Evolutionary conservation across 2,888 invertebrate genomes (phyloP).

Genomic region (Callosobruchus maculatus): DNA sequence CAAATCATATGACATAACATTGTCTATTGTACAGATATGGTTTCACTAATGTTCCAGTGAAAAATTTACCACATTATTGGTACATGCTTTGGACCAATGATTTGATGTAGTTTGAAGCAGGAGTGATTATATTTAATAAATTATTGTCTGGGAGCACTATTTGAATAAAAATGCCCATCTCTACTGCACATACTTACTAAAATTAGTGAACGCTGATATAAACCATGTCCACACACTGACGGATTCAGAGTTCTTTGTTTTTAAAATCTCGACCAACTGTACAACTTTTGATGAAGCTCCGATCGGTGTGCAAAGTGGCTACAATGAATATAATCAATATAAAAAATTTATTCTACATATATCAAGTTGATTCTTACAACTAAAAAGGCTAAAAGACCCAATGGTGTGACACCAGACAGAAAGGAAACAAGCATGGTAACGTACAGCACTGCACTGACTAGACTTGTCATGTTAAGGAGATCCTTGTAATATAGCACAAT

Average conservation of each 20-base stretch:
- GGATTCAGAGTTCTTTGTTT: constrained; percentile 68
- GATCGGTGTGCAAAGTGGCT: constrained; percentile 75
- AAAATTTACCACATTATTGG: too few species aligned
- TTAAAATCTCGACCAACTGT: constrained; percentile 71
- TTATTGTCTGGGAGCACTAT: too few species aligned
- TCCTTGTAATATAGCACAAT: constrained; percentile 67
- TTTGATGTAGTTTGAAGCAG: too few species aligned
- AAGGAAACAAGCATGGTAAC: constrained; percentile 48
- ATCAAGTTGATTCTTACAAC: constrained; percentile 54
- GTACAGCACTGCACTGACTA: constrained; percentile 49
- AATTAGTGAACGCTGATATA: constrained; percentile 76
- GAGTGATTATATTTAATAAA: too few species aligned
- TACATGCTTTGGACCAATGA: too few species aligned
- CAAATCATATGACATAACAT: too few species aligned
- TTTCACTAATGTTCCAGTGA: too few species aligned
- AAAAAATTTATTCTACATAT: neutral
- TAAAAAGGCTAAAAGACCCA: constrained; percentile 56
- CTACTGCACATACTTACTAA: constrained; percentile 58
- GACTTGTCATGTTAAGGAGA: constrained; percentile 49
- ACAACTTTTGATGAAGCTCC: constrained; percentile 80
- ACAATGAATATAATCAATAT: constrained; percentile 36
- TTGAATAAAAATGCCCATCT: too few species aligned
- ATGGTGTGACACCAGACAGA: constrained; percentile 49
- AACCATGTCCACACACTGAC: constrained; percentile 78
- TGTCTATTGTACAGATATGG: too few species aligned